These are phyloP conservation scores for Drosophila seguyi DNA, from an alignment of 1,140 invertebrate species.

Conservation along the genomic window DNA sequence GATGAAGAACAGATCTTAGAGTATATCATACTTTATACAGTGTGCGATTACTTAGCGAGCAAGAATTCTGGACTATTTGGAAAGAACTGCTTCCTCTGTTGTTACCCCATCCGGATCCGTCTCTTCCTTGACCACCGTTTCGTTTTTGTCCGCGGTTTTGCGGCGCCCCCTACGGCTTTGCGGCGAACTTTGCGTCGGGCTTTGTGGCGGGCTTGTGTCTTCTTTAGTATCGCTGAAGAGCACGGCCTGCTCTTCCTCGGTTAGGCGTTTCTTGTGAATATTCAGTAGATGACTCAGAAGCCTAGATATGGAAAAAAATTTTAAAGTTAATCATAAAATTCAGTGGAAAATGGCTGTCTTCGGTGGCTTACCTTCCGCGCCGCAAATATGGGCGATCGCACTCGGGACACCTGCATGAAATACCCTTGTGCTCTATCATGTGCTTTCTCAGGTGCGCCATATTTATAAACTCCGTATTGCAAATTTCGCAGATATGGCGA, in stretches of 20 bases:
- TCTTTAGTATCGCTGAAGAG: slow-evolving; percentile 26
- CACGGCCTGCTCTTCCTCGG: slow-evolving; percentile 43
- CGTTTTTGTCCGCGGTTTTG: not conserved
- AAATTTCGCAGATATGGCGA: slow-evolving; percentile 50
- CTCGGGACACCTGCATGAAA: slow-evolving; percentile 58
- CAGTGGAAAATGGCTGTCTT: not conserved
- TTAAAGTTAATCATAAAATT: not conserved
- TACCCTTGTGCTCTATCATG: slow-evolving; percentile 43
- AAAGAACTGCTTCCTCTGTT: not conserved
- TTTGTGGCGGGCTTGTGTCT: slow-evolving; percentile 6
- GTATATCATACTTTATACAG: slow-evolving; percentile 40
- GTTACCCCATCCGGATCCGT: not conserved
- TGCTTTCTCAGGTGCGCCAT: slow-evolving; percentile 48
- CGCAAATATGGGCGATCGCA: slow-evolving; percentile 62
- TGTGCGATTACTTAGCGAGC: slow-evolving; percentile 15
- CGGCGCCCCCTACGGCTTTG: not conserved
- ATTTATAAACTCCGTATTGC: slow-evolving; percentile 46
- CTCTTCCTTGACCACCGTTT: not conserved
- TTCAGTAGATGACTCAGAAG: slow-evolving; percentile 51
- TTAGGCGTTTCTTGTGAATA: slow-evolving; percentile 51
- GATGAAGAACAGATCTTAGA: slow-evolving; percentile 22
- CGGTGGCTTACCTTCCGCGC: slow-evolving; percentile 53
- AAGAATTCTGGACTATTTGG: slow-evolving; percentile 15
- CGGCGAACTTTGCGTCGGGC: not conserved
- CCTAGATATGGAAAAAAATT: slow-evolving; percentile 10